Base-by-base conservation (phyloP, 2,113 vertebrate species). In the Phainopepla nitens region DNA sequence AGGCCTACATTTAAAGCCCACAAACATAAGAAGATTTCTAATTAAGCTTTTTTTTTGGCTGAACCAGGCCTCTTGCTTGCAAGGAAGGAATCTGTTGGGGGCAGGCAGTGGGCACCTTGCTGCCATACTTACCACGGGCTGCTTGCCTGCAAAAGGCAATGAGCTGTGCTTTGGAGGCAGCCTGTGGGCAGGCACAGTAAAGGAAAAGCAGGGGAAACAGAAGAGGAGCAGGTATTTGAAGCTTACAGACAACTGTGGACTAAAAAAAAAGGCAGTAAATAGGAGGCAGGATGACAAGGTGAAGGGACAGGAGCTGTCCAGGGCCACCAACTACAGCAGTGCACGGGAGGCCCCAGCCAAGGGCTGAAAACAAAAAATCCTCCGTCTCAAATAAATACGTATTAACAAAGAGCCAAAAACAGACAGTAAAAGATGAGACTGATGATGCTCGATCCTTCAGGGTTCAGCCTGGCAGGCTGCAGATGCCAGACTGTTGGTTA, bases 101-200 rank as follows among this genome's bases (percentile, higher is more conserved):
- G 11, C 23, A 7, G 56, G 50, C 2, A 2, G 57, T 13, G 50
- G 36, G 23, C 44, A 75, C 28, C 42, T 42, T 65, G 54, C 50
- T 65, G n/a, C 47, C 0, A 0, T 15, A 35, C 41, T 47, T 53
- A n/a, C 0, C 1, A 1, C n/a, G 62, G 24, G 42, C 47, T 49
- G 53, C 28, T 42, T 25, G 31, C 49, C 83, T 91, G 70, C 61
- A 45, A 69, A 75, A 3, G 14, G 50, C 58, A 56, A 57, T 4
- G 28, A 31, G 35, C 62, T 1, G 1, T 42, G 16, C 27, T 36
- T 45, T 57, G 60, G 31, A 58, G 35, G 31, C n/a, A 87, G 72
- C 11, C 27, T 9, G 14, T 70, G 28, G 24, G 47, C 60, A 86
- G 45, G 39, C 17, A 82, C 7, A 69, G 57, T 11, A 76, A 41